Conservation (phyloP, 2,888 invertebrate species). For the Amiota mariae region DNA sequence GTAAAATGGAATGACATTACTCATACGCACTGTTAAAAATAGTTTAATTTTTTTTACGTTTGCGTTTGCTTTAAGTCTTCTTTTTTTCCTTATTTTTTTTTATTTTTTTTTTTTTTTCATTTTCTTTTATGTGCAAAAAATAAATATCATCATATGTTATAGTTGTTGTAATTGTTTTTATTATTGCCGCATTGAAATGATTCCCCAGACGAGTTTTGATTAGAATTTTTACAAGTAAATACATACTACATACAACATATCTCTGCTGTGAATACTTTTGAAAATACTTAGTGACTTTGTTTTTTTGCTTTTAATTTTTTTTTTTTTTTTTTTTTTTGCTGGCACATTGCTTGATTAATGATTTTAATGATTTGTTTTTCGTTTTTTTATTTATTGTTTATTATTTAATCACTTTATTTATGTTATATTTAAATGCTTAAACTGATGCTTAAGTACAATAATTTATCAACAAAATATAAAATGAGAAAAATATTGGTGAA, state of each 20-base stretch:
- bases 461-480: slow-evolving; percentile 21
- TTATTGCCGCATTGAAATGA: background rate
- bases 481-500: too few species aligned
- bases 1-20: slow-evolving; percentile 55
- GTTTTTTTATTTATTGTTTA: background rate
- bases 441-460: slow-evolving; percentile 5
- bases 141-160: background rate
- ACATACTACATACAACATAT: too few species aligned
- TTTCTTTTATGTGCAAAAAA: slow-evolving; percentile 36
- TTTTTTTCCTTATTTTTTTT: background rate
- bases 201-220: background rate
- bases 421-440: slow-evolving; percentile 19
- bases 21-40: slow-evolving; percentile 61
- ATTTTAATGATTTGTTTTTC: slow-evolving; percentile 8
- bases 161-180: background rate
- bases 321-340: too few species aligned
- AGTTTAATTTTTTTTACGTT: slow-evolving; percentile 36
- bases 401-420: slow-evolving; percentile 10
- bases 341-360: slow-evolving; percentile 26
- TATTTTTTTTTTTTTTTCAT: background rate
- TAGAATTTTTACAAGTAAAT: background rate
- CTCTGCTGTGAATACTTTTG: too few species aligned
- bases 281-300: too few species aligned
- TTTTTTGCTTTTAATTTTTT: too few species aligned
- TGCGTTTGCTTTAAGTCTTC: background rate